Base-by-base conservation (phyloP, 64 coral and sea anemone species). In the Pocillopora damicornis region DNA sequence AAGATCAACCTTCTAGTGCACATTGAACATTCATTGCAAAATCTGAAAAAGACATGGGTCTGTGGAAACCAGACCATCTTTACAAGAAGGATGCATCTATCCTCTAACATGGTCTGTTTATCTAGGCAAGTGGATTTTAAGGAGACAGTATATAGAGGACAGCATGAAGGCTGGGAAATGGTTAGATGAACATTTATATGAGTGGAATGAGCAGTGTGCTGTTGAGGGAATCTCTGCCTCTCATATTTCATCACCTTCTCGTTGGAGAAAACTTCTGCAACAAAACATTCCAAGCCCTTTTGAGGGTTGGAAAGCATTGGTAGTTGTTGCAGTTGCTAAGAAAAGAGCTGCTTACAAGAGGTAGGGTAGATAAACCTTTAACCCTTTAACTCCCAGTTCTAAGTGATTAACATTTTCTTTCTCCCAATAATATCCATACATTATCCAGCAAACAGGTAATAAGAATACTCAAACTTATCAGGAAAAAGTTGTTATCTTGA, bases 41-140 rank as follows among this genome's bases (percentile, higher is more conserved):
- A 51, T 51, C 7, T 51, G 42, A 51, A 51, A 7, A 51, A 51
- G 42, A 51, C 2, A 2, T 51, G 7, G 7, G 42, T 51, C 42
- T 51, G 42, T 51, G 42, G 42, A 30, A 30, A 30, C 30, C 30
- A 30, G 30, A 30, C 30, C 30, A 30, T 30, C 30, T 30, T 30
- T 30, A 30, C 30, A 30, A 30, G 30, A 30, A 30, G 30, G 30
- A 51, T 51, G 2, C 3, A 51, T 51, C 42, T 51, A 51, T 51
- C 26, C 62, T 78, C 0, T 22, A 26, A 51, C 18, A 15, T 73
- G 59, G 30, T 20, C 9, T 56, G 60, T 65, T n/a, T 20, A 11
- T 81, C 22, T 60, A 95, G 97, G 97, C 20, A 95, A 95, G 74
- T 99, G 97, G 97, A 87, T 99, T 35, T 76, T 99, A 72, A 92